Base-by-base conservation (phyloP, 1,140 invertebrate species). In the Watersipora subatra region DNA sequence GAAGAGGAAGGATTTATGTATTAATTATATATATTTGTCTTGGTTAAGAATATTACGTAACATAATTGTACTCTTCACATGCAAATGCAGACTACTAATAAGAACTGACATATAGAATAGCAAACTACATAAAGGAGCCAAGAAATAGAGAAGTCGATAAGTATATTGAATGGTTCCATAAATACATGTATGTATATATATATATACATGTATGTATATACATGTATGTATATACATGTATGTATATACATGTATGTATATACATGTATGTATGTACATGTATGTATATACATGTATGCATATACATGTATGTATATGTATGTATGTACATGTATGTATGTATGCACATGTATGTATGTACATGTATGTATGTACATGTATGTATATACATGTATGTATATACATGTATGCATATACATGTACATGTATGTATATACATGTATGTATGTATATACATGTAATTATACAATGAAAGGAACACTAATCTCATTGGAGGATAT, bases 341-440 rank as follows among this genome's bases (percentile, higher is more conserved):
- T 46, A 46, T 46, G n/a, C n/a, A 46, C n/a, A 46, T 46, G n/a
- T 46, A 46, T 46, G n/a, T 46, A 46, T 46, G n/a, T 46, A 46
- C n/a, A 46, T 46, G n/a, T 46, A 46, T 25, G 28, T 27, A 2
- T 2, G 28, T 29, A 25, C 19, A 62, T 62, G 27, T 62, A 62
- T 62, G 27, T 62, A 62, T 62, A 62, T 62, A 62, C 27, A 57
- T 62, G 27, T 62, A 62, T 62, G n/a, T 46, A 62, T 62, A 62
- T 62, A 62, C 27, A 62, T 62, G 27, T 62, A 62, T 62, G 27
- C 19, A 62, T 26, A 62, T 62, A 62, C 27, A 62, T 26, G 27
- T 26, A 62, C 27, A 62, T 62, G 27, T 26, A 62, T 62, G 27
- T 62, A 62, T 62, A 62, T 62, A 62, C 19, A 62, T 57, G 27